These are phyloP conservation scores for Pteria penguin DNA, from an alignment of 2,888 invertebrate species.

Conservation along the genomic window DNA sequence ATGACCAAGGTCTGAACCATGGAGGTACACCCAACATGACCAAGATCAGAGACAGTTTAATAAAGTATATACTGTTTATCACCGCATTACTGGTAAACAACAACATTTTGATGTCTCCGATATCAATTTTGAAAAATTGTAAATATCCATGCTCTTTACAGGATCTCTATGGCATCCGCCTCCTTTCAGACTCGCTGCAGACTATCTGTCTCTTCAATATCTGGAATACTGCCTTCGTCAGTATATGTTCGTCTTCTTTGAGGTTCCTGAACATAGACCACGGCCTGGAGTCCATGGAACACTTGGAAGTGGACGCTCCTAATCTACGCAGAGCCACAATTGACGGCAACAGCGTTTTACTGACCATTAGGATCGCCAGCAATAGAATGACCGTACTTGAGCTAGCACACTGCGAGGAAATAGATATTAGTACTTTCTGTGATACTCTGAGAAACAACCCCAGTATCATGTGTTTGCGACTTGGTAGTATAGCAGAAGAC, in stretches of 20 bases:
- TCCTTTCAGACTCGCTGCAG: constrained; percentile 63
- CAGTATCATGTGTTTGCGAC: constrained; percentile 53
- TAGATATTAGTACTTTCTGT: constrained; percentile 61
- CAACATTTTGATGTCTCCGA: too few species aligned
- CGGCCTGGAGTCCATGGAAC: constrained; percentile 67
- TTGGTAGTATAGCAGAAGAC: constrained; percentile 66
- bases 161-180: constrained; percentile 67
- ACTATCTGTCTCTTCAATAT: constrained; percentile 68
- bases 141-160: too few species aligned
- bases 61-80: too few species aligned
- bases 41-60: too few species aligned
- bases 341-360: constrained; percentile 63
- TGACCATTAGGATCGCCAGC: constrained; percentile 61
- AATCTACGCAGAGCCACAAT: constrained; percentile 56
- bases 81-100: too few species aligned
- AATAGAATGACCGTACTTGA: constrained; percentile 60
- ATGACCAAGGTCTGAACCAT: too few species aligned
- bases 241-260: constrained; percentile 57
- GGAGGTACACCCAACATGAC: too few species aligned
- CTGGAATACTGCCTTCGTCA: constrained; percentile 67
- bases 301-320: constrained; percentile 59
- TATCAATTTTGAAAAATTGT: too few species aligned
- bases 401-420: constrained; percentile 64
- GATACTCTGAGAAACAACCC: constrained; percentile 58
- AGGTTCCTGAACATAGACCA: constrained; percentile 63